Percentiles rank a stretch among this genome's conserved stretches.
Evolutionary conservation across 2,797 vertebrate species (phyloP).

Genomic region (Enteromius anoplus): DNA sequence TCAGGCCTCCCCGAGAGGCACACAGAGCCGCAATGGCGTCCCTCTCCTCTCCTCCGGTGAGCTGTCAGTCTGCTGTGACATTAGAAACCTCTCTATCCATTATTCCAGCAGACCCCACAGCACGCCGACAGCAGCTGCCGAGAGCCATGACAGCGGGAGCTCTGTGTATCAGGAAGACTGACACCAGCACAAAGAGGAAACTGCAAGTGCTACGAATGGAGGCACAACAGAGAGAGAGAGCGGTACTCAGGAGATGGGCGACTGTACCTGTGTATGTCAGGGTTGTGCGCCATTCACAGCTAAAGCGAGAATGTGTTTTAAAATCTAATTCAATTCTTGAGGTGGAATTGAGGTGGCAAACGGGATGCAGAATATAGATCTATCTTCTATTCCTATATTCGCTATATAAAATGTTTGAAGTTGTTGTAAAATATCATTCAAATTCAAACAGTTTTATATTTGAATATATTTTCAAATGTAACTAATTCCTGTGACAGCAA

Average conservation of each 20-base stretch:
- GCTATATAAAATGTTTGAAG: background rate
- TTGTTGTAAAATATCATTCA: background rate
- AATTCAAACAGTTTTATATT: background rate
- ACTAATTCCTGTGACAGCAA: background rate
- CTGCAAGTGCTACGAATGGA: slow-evolving; percentile 48
- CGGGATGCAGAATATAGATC: background rate
- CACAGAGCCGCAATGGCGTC: background rate
- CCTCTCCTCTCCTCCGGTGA: slow-evolving; percentile 20
- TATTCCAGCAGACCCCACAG: slow-evolving; percentile 38
- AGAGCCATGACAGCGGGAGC: slow-evolving; percentile 42
- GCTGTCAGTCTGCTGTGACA: slow-evolving; percentile 49
- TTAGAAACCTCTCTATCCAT: slow-evolving; percentile 29
- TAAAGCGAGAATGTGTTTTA: background rate
- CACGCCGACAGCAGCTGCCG: slow-evolving; percentile 41
- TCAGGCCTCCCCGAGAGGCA: slow-evolving; percentile 20
- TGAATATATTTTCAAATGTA: background rate
- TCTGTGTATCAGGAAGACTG: slow-evolving; percentile 48
- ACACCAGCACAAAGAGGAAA: slow-evolving; percentile 51
- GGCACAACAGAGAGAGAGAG: slow-evolving; percentile 13
- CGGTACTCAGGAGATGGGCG: background rate
- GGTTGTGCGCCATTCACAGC: background rate
- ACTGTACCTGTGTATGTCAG: slow-evolving; percentile 15
- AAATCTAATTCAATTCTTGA: background rate
- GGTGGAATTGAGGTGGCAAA: background rate
- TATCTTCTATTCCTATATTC: background rate